phyloP scores from a whole-genome alignment of 1,140 invertebrate genomes.

The Aphaenogaster rudis region DNA sequence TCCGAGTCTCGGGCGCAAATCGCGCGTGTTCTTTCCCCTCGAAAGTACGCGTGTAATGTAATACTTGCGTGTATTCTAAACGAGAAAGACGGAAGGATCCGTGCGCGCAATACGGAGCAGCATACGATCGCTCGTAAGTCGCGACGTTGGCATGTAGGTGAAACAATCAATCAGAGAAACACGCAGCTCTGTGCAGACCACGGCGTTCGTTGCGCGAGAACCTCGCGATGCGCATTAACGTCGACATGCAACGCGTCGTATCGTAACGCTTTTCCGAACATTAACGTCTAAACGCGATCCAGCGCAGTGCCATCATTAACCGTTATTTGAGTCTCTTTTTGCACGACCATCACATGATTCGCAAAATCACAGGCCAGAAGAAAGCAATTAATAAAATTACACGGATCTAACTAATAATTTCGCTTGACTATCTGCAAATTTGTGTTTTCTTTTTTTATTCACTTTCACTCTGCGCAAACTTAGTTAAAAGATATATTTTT shows the following conservation, averaged over 20 bases:
- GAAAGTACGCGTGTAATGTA: constrained; percentile 34
- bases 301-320: background rate
- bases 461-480: background rate
- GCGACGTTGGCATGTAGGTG: constrained; percentile 33
- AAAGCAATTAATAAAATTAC: background rate
- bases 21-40: background rate
- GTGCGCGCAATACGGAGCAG: background rate
- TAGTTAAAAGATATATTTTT: background rate
- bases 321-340: background rate
- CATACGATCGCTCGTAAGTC: background rate
- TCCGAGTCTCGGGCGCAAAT: constrained; percentile 8
- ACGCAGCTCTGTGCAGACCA: constrained; percentile 2
- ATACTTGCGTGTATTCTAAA: background rate
- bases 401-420: background rate
- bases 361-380: background rate
- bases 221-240: constrained; percentile 20
- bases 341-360: background rate
- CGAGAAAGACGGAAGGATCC: constrained; percentile 32
- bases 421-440: background rate
- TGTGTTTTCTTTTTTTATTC: background rate
- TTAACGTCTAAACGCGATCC: constrained; percentile 6
- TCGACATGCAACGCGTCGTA: background rate
- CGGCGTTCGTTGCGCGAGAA: background rate
- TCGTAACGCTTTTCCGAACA: constrained; percentile 49
- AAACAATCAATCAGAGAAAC: constrained; percentile 58